phyloP scores from a whole-genome alignment of 92 coral and sea anemone genomes.

The Porites lobata region DNA sequence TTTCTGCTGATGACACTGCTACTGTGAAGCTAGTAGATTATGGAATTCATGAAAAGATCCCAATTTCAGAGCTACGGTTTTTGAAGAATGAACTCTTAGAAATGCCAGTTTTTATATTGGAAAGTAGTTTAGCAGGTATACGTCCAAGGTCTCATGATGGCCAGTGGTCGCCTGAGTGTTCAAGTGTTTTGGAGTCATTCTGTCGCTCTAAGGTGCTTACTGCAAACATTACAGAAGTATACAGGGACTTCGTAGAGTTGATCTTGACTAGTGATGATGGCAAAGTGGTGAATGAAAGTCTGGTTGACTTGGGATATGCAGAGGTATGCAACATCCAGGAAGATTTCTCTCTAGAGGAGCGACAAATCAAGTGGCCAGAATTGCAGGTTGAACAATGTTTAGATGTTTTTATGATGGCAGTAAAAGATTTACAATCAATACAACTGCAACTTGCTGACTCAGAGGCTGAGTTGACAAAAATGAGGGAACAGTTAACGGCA shows the following conservation, averaged over 20 bases:
- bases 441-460: constrained; percentile 47
- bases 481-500: constrained; percentile 42
- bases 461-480: constrained; percentile 5
- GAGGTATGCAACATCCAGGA: constrained; percentile 16
- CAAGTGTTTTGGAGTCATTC: constrained; percentile 51
- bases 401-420: constrained; percentile 19
- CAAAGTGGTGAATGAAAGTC: constrained; percentile 28
- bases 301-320: constrained; percentile 58
- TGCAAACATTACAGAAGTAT: constrained; percentile 43
- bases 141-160: constrained; percentile 51
- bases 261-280: constrained; percentile 53
- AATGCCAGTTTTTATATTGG: constrained; percentile 78
- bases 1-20: constrained; percentile 60
- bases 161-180: constrained; percentile 64
- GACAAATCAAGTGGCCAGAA: constrained; percentile 27
- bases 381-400: constrained; percentile 11
- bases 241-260: constrained; percentile 38
- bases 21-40: constrained; percentile 85
- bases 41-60: constrained; percentile 77
- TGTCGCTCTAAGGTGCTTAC: constrained; percentile 23
- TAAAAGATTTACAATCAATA: constrained; percentile 12
- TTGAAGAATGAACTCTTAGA: constrained; percentile 67
- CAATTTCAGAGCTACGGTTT: constrained; percentile 55
- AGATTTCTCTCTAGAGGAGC: constrained; percentile 27
- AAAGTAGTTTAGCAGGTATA: constrained; percentile 63